Evolutionary conservation across 2,113 vertebrate species (phyloP).

Genomic region (Forbesichthys agassizii): DNA sequence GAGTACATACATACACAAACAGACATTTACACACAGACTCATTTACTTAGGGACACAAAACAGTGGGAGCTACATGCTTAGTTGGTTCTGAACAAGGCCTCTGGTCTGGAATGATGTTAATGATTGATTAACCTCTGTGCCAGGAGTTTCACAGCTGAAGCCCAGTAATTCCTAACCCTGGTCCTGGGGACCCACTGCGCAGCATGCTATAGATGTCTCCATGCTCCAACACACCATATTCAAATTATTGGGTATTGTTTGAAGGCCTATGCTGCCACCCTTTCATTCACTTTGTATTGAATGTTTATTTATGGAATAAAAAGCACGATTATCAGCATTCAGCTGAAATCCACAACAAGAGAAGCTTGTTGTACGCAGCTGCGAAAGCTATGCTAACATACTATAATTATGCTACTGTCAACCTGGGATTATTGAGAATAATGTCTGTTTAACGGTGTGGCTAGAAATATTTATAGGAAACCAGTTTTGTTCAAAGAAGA

Average conservation of each 20-base stretch:
- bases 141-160: constrained; percentile 2
- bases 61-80: constrained; percentile 56
- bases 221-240: too few species aligned
- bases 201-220: too few species aligned
- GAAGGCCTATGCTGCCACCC: too few species aligned
- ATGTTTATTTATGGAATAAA: too few species aligned
- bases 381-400: constrained; percentile 15
- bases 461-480: constrained; percentile 57
- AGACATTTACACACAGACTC: constrained; percentile 15
- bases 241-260: too few species aligned
- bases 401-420: constrained; percentile 28
- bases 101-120: constrained; percentile 12
- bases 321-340: too few species aligned
- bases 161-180: too few species aligned
- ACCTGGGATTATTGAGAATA: constrained; percentile 44
- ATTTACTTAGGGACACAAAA: constrained; percentile 59
- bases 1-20: constrained; percentile 15
- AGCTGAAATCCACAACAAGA: neutral
- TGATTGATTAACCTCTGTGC: constrained; percentile 60
- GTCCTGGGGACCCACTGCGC: too few species aligned
- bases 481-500: constrained; percentile 51
- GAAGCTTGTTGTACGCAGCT: neutral
- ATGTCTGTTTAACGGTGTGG: constrained; percentile 48
- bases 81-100: constrained; percentile 58
- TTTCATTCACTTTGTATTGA: too few species aligned